phyloP scores from a whole-genome alignment of 2,888 invertebrate genomes.

The Leucophenga maculata region DNA sequence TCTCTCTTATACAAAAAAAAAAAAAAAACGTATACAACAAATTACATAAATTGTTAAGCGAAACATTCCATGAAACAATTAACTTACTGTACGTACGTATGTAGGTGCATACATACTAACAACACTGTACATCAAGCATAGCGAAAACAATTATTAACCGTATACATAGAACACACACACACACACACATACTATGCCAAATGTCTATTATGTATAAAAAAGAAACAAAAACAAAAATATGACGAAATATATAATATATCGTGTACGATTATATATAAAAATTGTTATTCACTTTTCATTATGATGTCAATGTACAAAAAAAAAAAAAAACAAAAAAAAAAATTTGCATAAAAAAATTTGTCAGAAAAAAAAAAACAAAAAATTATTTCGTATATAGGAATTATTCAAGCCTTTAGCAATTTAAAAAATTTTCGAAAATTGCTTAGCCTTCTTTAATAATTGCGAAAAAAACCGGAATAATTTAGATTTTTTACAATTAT shows the following conservation, averaged over 20 bases:
- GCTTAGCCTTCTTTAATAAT: too few species aligned
- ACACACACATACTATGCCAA: conserved; percentile 15
- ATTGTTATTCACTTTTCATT: not conserved
- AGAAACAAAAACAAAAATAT: not conserved
- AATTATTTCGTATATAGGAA: too few species aligned
- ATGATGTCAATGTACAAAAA: not conserved
- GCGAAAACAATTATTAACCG: not conserved
- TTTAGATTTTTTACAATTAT: too few species aligned
- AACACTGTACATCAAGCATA: not conserved
- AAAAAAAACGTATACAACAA: too few species aligned
- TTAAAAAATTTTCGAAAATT: too few species aligned
- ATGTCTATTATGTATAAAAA: not conserved
- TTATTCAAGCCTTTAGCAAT: too few species aligned
- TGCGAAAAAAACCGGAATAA: too few species aligned
- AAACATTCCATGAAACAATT: too few species aligned
- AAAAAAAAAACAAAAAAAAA: conserved; percentile 12
- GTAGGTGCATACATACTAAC: conserved; percentile 16
- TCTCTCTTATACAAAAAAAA: too few species aligned
- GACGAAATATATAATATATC: not conserved
- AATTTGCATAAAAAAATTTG: not conserved
- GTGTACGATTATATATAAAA: not conserved
- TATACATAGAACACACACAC: conserved; percentile 11
- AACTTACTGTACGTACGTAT: too few species aligned
- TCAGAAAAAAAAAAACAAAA: too few species aligned
- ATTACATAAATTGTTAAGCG: too few species aligned